Percentiles rank a stretch among this genome's conserved stretches.
phyloP scores from a whole-genome alignment of 2,888 invertebrate genomes.

The Imbricaverruca yamaguchii region DNA sequence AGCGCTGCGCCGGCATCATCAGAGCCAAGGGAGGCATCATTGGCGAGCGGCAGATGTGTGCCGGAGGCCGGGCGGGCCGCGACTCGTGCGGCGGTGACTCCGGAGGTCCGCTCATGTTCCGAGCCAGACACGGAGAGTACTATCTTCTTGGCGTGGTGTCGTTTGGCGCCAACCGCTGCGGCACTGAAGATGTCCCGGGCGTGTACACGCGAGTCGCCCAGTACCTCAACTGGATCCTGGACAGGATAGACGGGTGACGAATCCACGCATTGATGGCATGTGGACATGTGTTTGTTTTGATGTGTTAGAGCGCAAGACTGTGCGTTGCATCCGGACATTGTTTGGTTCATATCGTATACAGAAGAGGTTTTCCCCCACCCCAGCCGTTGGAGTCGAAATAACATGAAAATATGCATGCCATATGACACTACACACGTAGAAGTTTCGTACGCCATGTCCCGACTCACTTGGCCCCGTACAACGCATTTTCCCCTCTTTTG shows the following conservation, averaged over 20 bases:
- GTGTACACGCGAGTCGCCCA: conserved; percentile 57
- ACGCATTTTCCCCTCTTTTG: too few relatives aligned
- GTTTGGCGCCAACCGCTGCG: conserved; percentile 57
- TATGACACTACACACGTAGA: too few relatives aligned
- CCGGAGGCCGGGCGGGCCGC: conserved; percentile 57
- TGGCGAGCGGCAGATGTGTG: conserved; percentile 36
- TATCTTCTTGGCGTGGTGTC: conserved; percentile 54
- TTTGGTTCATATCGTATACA: too few relatives aligned
- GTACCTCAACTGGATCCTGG: conserved; percentile 56
- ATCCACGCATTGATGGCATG: too few relatives aligned
- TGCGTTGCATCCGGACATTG: too few relatives aligned
- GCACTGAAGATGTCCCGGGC: conserved; percentile 56
- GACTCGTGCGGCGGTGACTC: conserved; percentile 71
- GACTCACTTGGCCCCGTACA: too few relatives aligned
- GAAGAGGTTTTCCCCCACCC: too few relatives aligned
- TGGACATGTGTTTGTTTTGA: too few relatives aligned
- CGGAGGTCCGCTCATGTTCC: conserved; percentile 65
- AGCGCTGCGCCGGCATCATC: neutral
- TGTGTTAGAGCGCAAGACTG: too few relatives aligned
- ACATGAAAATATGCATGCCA: too few relatives aligned
- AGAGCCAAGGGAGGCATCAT: neutral
- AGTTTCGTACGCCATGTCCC: too few relatives aligned
- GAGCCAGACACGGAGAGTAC: conserved; percentile 35
- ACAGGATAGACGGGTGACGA: conserved; percentile 31
- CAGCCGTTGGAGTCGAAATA: too few relatives aligned